A percentile compares a stretch with the other conserved stretches of the same genome.
These are phyloP conservation scores for Pyrgus malvae DNA, from an alignment of 2,888 invertebrate genomes.

Conservation along the genomic window DNA sequence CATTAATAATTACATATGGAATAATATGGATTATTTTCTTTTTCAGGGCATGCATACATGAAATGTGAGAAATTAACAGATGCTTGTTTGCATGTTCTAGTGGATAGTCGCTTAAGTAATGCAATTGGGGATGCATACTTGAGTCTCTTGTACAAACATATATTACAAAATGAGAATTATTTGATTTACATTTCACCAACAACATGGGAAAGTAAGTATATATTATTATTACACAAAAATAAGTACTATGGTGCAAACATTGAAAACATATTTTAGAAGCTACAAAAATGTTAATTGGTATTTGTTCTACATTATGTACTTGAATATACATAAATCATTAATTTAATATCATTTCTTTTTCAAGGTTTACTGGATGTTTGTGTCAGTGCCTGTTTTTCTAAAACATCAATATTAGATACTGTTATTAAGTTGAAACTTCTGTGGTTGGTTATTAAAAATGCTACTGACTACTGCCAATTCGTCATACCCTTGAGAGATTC, in stretches of 20 bases:
- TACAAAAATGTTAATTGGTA: too few species aligned
- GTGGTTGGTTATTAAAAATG: slow-evolving; percentile 67
- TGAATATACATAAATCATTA: neutral
- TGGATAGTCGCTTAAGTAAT: slow-evolving; percentile 52
- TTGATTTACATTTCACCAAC: slow-evolving; percentile 70
- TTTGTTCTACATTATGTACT: too few species aligned
- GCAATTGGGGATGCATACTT: slow-evolving; percentile 79
- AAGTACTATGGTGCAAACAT: too few species aligned
- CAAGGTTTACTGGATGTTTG: slow-evolving; percentile 67
- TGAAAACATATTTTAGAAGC: too few species aligned
- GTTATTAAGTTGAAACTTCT: slow-evolving; percentile 67
- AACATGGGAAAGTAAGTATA: slow-evolving; percentile 81
- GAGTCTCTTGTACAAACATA: slow-evolving; percentile 75
- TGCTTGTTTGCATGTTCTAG: slow-evolving; percentile 61
- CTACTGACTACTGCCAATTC: slow-evolving; percentile 63
- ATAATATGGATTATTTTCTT: too few species aligned
- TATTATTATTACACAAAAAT: too few species aligned
- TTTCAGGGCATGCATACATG: slow-evolving; percentile 61
- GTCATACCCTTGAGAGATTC: slow-evolving; percentile 57
- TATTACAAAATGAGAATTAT: slow-evolving; percentile 77
- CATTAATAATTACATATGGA: too few species aligned
- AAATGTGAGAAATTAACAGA: slow-evolving; percentile 62
- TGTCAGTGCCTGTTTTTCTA: slow-evolving; percentile 50
- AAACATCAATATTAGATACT: slow-evolving; percentile 56
- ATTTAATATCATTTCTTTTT: too few species aligned